These are phyloP conservation scores for Amazona guildingii DNA, from an alignment of 2,113 vertebrate species.

Conservation along the genomic window DNA sequence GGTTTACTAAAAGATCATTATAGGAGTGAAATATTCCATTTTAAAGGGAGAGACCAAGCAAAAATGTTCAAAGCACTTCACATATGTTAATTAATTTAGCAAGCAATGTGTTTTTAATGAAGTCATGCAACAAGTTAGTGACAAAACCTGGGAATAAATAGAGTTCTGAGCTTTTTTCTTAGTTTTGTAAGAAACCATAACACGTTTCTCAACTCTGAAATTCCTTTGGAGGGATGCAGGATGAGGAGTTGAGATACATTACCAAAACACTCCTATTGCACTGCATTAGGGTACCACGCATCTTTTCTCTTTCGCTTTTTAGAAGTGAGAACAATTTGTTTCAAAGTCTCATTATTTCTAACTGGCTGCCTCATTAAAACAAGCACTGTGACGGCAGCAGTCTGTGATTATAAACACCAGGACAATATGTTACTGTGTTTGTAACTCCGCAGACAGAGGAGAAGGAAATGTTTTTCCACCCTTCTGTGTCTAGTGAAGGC, in stretches of 20 bases:
- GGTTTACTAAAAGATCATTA: conserved; percentile 24
- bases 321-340: conserved; percentile 65
- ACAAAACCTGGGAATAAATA: background rate
- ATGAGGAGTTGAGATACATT: background rate
- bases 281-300: background rate
- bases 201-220: background rate
- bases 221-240: background rate
- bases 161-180: background rate
- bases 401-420: conserved; percentile 70
- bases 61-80: conserved; percentile 32
- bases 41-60: conserved; percentile 19
- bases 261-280: background rate
- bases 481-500: conserved; percentile 43
- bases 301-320: conserved; percentile 36
- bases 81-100: conserved; percentile 21
- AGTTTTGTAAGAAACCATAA: background rate
- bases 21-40: background rate
- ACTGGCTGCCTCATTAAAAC: conserved; percentile 65
- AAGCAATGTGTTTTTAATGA: conserved; percentile 31
- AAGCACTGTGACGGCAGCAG: conserved; percentile 62
- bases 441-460: conserved; percentile 44
- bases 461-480: conserved; percentile 59
- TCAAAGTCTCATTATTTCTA: conserved; percentile 68
- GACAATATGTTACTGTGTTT: conserved; percentile 63
- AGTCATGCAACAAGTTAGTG: conserved; percentile 16